These are phyloP conservation scores for Mamestra configurata DNA, from an alignment of 1,140 invertebrate genomes.

Conservation along the genomic window DNA sequence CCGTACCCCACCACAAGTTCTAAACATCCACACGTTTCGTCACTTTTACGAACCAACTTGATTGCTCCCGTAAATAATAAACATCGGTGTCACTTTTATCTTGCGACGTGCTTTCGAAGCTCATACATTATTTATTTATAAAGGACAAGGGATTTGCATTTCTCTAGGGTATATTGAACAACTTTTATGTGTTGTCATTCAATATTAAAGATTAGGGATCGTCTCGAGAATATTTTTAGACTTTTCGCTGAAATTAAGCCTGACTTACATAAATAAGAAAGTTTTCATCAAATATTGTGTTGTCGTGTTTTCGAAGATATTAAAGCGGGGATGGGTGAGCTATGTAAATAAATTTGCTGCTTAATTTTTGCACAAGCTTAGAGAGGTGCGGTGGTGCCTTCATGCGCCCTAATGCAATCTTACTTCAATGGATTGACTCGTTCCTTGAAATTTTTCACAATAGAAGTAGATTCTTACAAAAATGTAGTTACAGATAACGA, in stretches of 20 bases:
- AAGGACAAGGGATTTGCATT: constrained; percentile 75
- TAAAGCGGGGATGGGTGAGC: not conserved
- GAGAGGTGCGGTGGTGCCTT: not conserved
- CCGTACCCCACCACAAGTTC: not conserved
- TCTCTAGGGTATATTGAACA: constrained; percentile 74
- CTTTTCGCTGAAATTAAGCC: constrained; percentile 66
- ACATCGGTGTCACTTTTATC: constrained; percentile 45
- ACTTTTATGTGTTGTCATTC: constrained; percentile 81
- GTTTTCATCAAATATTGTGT: constrained; percentile 69
- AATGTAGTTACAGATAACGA: not conserved
- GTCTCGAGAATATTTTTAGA: constrained; percentile 65
- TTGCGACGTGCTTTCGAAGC: constrained; percentile 44
- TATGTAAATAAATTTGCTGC: constrained; percentile 18
- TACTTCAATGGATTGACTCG: not conserved
- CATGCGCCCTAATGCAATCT: not conserved
- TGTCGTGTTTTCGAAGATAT: constrained; percentile 21
- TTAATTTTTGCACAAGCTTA: constrained; percentile 16
- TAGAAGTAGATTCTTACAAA: too few relatives aligned
- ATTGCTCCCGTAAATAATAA: constrained; percentile 47
- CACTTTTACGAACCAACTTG: constrained; percentile 32
- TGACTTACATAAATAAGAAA: constrained; percentile 60
- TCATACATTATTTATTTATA: constrained; percentile 80
- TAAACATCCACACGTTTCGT: constrained; percentile 23
- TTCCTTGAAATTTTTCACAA: not conserved
- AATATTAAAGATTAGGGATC: constrained; percentile 74